Conservation (phyloP, 2,113 vertebrate genomes). For the Bufo bufo region DNA sequence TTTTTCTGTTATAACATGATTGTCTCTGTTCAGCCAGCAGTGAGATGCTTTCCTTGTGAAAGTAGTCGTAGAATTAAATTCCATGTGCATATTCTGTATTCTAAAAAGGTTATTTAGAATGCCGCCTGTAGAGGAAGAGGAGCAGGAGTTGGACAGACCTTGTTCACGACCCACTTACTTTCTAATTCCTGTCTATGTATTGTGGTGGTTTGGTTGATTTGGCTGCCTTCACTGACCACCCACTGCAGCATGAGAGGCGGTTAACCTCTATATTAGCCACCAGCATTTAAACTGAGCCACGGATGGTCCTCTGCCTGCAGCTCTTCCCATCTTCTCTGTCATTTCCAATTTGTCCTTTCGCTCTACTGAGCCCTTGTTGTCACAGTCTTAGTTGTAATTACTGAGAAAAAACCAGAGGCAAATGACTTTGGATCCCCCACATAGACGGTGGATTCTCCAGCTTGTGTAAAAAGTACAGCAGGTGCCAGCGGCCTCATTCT, state of each 20-base stretch:
- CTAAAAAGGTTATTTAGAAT: slow-evolving; percentile 25
- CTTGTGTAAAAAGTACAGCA: slow-evolving; percentile 33
- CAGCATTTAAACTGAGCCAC: slow-evolving; percentile 34
- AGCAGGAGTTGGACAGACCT: background rate
- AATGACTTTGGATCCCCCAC: slow-evolving; percentile 52
- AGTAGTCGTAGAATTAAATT: background rate
- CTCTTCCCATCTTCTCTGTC: slow-evolving; percentile 45
- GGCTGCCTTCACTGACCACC: slow-evolving; percentile 47
- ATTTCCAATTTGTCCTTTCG: slow-evolving; percentile 33
- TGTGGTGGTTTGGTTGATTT: slow-evolving; percentile 1
- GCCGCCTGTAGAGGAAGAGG: background rate
- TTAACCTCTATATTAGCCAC: slow-evolving; percentile 39
- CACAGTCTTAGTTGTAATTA: slow-evolving; percentile 26
- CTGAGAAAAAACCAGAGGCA: slow-evolving; percentile 31
- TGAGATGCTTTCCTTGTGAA: background rate
- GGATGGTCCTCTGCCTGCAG: slow-evolving; percentile 34
- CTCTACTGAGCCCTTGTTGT: slow-evolving; percentile 41
- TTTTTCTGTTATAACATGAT: background rate
- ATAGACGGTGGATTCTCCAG: slow-evolving; percentile 32
- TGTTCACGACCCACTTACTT: slow-evolving; percentile 41
- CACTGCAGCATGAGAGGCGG: background rate
- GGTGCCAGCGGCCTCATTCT: slow-evolving; percentile 19
- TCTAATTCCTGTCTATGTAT: background rate
- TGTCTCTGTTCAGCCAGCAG: background rate
- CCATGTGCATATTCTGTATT: background rate